Evolutionary conservation across 2,797 vertebrate species (phyloP), one percentile per base, ranked within the genome.

Genomic region (Syndactyla subalaris): DNA sequence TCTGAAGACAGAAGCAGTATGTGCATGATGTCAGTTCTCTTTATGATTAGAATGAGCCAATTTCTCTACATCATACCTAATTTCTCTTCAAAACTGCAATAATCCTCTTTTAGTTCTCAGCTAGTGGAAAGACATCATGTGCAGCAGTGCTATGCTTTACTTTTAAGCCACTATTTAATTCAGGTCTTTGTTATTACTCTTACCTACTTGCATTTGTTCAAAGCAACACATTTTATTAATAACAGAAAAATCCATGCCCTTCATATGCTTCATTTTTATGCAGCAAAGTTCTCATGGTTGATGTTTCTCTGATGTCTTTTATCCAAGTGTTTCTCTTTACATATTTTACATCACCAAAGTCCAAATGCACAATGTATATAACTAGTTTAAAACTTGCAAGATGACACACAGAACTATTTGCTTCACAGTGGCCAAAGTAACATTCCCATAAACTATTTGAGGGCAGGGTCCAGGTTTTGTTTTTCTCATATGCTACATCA

Each of bases 81-180:
- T 48, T 93, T 87, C 76, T 63, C 36, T 97, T 91, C 80, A 92
- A 92, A 95, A 73, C 27, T 10, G 2, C 34, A 26, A 91, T 59
- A 26, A 76, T 54, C 36, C 23, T 90, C 30, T 90, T 62, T 68
- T 71, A 68, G 65, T 54, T 95, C 29, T 19, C 21, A 57, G 10
- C 5, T 46, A 58, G 48, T 34, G 68, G n/a, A 36, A 62, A 97
- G 70, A 67, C 83, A 71, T 73, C 83, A 71, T 75, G 24, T 79
- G 24, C 46, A 65, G 41, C 22, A 45, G 39, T 85, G 78, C 65
- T 80, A 48, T 76, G 38, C 85, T 95, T 89, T 97, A 96, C 97
- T 98, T 98, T 98, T 97, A 98, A 98, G 96, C 80, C 93, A 92
- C 92, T 98, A 90, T 98, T 98, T 98, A 98, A 98, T 99, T 98